Percentiles rank a stretch among this genome's conserved stretches.
phyloP scores from a whole-genome alignment of 2,888 invertebrate species.

The Ennomos erosarius region DNA sequence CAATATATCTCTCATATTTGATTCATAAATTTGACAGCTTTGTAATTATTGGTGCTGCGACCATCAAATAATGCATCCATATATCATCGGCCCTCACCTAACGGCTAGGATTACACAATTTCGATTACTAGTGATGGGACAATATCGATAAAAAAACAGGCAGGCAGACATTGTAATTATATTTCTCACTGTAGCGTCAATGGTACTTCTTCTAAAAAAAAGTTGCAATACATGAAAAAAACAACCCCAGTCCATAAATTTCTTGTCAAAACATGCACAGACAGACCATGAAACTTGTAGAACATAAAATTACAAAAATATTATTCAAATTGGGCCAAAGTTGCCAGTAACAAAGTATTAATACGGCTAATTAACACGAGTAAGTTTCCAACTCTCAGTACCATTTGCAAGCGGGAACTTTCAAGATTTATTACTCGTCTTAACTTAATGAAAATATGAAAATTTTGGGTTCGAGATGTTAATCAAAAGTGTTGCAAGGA shows the following conservation, averaged over 20 bases:
- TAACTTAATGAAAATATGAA: slow-evolving; percentile 40
- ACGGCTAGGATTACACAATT: slow-evolving; percentile 68
- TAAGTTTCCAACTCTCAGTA: slow-evolving; percentile 18
- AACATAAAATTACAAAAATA: slow-evolving; percentile 11
- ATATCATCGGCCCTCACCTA: slow-evolving; percentile 58
- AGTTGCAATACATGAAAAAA: too few relatives aligned
- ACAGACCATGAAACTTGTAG: slow-evolving; percentile 8
- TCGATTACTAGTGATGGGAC: slow-evolving; percentile 53
- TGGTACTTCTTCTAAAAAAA: too few relatives aligned
- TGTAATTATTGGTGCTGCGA: slow-evolving; percentile 43
- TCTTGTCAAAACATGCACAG: slow-evolving; percentile 8
- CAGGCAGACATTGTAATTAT: neutral
- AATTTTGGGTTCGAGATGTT: slow-evolving; percentile 14
- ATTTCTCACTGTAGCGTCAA: too few relatives aligned
- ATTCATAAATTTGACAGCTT: slow-evolving; percentile 22
- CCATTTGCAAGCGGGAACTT: slow-evolving; percentile 19
- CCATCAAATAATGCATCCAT: slow-evolving; percentile 70
- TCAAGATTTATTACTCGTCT: slow-evolving; percentile 39
- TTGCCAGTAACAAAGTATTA: slow-evolving; percentile 33
- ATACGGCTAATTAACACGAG: slow-evolving; percentile 41
- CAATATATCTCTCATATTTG: slow-evolving; percentile 1
- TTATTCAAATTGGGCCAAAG: slow-evolving; percentile 18
- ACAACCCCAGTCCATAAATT: slow-evolving; percentile 1
- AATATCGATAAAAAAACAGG: slow-evolving; percentile 15
- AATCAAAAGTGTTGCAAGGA: neutral